Base-by-base conservation (phyloP, 2,797 vertebrate species). In the Aratinga solstitialis region DNA sequence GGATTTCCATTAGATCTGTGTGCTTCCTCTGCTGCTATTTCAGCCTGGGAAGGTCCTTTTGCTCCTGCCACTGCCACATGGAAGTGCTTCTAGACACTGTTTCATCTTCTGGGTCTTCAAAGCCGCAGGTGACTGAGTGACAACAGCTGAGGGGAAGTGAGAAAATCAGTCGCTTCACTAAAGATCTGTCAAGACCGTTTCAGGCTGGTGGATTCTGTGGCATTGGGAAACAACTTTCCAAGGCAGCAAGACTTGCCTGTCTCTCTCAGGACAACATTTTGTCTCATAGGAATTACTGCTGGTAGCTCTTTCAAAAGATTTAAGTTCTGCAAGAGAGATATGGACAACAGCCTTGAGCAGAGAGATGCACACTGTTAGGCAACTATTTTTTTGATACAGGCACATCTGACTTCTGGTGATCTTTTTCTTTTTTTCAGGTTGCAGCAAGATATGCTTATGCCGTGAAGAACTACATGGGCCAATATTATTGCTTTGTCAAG, bases 81-180 rank as follows among this genome's bases (percentile, higher is more conserved):
- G 42, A 84, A 90, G 47, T 71, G 47, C 21, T 87, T 75, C 40
- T 84, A 81, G 91, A 83, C 88, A 63, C 58, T 93, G 20, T 95
- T 96, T 96, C 80, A 67, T 43, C 40, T 95, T 87, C 68, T 75
- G 75, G 2, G 10, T 93, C 84, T 94, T 91, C 82, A 89, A 93
- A 96, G 79, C 34, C 2, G 1, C 56, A 72, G 48, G 48, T 14
- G 3, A 16, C 56, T 84, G 74, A 71, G 54, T 79, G 4, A 63
- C 4, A 26, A 32, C 84, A 91, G 87, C 85, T 96, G 91, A 92
- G 40, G 27, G 54, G 79, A 91, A 91, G 50, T 0, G 0, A 75
- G 82, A 58, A 89, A 78, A 71, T 14, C 75, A 88, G 43, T 86
- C 0, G 0, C 32, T 78, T 80, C 62, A 13, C 42, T 75, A 29